Percentiles rank a stretch among this genome's conserved stretches.
These are phyloP conservation scores for Montipora sp. DNA, from an alignment of 64 coral and sea anemone genomes.

Conservation along the genomic window DNA sequence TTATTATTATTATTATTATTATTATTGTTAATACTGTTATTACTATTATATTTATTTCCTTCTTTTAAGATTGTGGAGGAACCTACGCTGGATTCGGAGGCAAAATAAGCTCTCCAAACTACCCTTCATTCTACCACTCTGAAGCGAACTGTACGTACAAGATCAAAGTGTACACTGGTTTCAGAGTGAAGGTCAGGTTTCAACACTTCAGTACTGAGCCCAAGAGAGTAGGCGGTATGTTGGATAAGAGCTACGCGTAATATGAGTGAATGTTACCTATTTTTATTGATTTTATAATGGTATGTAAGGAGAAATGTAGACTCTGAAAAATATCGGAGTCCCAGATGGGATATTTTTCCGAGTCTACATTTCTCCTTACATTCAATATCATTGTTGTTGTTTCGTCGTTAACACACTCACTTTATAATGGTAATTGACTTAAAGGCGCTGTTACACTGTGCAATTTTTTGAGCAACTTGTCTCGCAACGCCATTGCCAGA, in stretches of 20 bases:
- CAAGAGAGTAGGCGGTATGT: not conserved
- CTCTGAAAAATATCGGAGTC: no score
- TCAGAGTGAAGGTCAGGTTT: slow-evolving; percentile 40
- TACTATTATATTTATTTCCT: not conserved
- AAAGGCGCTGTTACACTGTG: no score
- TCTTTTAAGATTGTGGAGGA: slow-evolving; percentile 43
- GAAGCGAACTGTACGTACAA: slow-evolving; percentile 56
- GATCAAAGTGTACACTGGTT: slow-evolving; percentile 29
- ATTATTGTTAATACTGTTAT: not conserved
- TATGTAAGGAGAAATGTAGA: no score
- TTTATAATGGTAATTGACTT: no score
- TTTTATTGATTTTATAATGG: no score
- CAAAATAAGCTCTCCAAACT: slow-evolving; percentile 49
- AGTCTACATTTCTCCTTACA: no score
- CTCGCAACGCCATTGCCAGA: no score
- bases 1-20: no score
- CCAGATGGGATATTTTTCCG: no score
- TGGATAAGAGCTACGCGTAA: not conserved
- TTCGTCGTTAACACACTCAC: no score
- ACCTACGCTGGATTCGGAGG: slow-evolving; percentile 25
- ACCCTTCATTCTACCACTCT: slow-evolving; percentile 31
- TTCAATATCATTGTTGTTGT: no score
- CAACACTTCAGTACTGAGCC: slow-evolving; percentile 34
- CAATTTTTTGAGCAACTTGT: no score
- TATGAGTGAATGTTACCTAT: not conserved